These are phyloP conservation scores for Motacilla tschutschensis DNA, from an alignment of 2,113 vertebrate genomes.

Conservation along the genomic window DNA sequence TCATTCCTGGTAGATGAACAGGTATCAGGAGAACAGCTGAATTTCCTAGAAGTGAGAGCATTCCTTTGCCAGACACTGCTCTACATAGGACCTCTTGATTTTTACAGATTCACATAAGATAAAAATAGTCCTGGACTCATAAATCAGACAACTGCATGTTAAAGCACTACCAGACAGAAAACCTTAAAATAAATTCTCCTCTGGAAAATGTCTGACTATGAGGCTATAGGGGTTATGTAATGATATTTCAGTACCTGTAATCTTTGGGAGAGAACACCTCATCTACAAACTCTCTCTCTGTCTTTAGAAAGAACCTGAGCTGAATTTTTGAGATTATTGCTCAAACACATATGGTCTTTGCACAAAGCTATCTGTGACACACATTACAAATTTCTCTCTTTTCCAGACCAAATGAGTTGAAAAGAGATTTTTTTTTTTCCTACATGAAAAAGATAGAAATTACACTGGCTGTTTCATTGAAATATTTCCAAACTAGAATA, in stretches of 20 bases:
- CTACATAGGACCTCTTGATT: not conserved
- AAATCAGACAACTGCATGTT: not conserved
- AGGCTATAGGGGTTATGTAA: not conserved
- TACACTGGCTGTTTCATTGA: not conserved
- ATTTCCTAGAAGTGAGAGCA: not conserved
- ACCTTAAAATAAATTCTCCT: not conserved
- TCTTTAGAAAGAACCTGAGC: not conserved
- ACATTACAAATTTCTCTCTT: not conserved
- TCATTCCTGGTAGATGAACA: not conserved
- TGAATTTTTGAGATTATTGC: not conserved
- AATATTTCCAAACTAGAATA: not conserved
- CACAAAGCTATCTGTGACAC: not conserved
- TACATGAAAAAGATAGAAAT: not conserved
- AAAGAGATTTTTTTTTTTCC: not conserved
- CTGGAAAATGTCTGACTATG: not conserved
- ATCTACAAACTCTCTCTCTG: not conserved
- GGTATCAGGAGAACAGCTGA: not conserved
- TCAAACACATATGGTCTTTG: not conserved
- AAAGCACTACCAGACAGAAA: not conserved
- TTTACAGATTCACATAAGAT: not conserved
- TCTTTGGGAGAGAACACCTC: not conserved
- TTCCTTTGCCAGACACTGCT: not conserved
- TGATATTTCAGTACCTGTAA: not conserved
- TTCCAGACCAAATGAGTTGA: not conserved
- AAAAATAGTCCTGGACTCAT: not conserved